Evolutionary conservation across 2,888 invertebrate genomes (phyloP).

Genomic region (Tethea ocularis): DNA sequence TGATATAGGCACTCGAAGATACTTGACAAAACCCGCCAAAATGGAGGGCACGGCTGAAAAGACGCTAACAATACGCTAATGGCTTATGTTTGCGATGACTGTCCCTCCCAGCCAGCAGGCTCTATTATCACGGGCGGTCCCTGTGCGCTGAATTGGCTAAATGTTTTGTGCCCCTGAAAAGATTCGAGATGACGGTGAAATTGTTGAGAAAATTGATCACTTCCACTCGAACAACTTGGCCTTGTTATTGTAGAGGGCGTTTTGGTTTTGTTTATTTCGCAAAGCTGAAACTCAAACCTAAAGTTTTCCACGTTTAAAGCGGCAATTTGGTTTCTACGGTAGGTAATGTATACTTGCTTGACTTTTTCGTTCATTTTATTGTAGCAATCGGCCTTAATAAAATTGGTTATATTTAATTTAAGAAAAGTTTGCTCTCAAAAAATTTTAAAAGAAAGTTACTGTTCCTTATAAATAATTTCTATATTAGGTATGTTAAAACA

Average conservation of each 20-base stretch:
- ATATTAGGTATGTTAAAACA: not conserved
- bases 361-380: not conserved
- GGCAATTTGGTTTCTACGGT: not conserved
- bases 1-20: constrained; percentile 45
- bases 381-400: not conserved
- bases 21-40: constrained; percentile 52
- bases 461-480: not conserved
- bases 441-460: not conserved
- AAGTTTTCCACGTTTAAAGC: not conserved
- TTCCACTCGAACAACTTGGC: constrained; percentile 69
- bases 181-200: constrained; percentile 80
- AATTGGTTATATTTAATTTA: too few relatives aligned
- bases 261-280: constrained; percentile 44
- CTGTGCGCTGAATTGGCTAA: constrained; percentile 81
- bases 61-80: constrained; percentile 78
- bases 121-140: constrained; percentile 73
- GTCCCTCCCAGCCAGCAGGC: constrained; percentile 75
- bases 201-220: constrained; percentile 82
- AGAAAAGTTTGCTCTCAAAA: not conserved
- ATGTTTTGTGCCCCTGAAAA: constrained; percentile 80
- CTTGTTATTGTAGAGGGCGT: constrained; percentile 58
- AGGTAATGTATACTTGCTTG: not conserved
- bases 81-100: constrained; percentile 79
- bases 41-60: constrained; percentile 64
- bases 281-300: constrained; percentile 17